Conservation (phyloP, 2,113 vertebrate species). For the Lepus europaeus region DNA sequence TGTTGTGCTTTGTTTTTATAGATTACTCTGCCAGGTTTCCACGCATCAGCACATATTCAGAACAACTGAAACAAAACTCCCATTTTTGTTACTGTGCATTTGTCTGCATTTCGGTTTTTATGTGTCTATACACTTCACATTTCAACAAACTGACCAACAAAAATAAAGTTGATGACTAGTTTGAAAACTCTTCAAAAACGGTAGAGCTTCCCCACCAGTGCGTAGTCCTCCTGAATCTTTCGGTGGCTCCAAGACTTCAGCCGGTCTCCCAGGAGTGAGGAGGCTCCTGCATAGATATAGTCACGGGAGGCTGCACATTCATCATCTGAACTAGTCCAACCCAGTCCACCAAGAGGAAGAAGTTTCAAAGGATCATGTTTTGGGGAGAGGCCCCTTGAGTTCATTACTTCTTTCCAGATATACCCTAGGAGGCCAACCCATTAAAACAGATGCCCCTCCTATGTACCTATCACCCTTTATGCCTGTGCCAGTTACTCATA, state of each 20-base stretch:
- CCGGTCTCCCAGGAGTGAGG: background rate
- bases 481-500: background rate
- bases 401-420: background rate
- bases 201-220: background rate
- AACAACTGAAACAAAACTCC: conserved; percentile 40
- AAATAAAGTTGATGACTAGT: background rate
- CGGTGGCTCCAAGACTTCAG: background rate
- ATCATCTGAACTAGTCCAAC: background rate
- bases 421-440: background rate
- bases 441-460: conserved; percentile 4
- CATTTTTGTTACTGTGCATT: background rate
- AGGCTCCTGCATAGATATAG: background rate
- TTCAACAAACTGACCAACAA: conserved; percentile 23
- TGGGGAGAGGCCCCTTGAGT: background rate
- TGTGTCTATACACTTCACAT: background rate
- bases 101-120: background rate
- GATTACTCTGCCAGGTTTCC: background rate
- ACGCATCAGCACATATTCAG: background rate
- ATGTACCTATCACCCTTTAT: background rate
- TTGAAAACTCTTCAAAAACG: background rate
- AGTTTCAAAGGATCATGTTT: background rate
- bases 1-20: conserved; percentile 43
- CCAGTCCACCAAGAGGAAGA: background rate
- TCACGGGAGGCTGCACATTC: background rate
- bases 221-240: background rate